Evolutionary conservation across 2,113 vertebrate genomes (phyloP), one percentile per base, ranked within the genome.

Genomic region (Aphelocoma coerulescens): DNA sequence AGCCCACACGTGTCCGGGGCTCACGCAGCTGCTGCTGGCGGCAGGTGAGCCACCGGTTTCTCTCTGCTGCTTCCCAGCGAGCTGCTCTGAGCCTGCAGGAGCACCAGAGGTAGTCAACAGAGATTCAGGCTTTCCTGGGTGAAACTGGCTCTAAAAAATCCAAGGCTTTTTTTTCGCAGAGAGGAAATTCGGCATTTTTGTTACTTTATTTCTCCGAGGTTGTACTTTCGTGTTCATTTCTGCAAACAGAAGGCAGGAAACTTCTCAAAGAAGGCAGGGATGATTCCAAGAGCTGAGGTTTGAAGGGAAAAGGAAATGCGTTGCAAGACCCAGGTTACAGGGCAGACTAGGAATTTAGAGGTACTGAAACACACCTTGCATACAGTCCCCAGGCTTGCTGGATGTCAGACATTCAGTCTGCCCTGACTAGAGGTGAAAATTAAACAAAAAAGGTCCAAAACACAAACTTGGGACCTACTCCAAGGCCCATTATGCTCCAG

Each of bases 81-180:
- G 59, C 82, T 74, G 7, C 86, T 73, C 20, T 18, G 55, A 87
- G 55, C 16, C 68, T 72, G 76, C 68, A 26, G 32, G 16, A 22
- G 17, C 48, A 16, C 59, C 72, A 32, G 43, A 46, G n/a, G 21
- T 1, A 12, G 33, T 8, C 26, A 35, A 28, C 1, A 32, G 43
- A 52, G 21, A 51, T n/a, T 72, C 44, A 12, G 27, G 17, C 17
- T 72, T 88, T 22, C 18, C 7, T 22, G 9, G 59, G 27, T 46
- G 59, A 74, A 85, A 12, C 28, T 22, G 33, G 55, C 41, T 55
- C 27, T 10, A 39, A 77, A 78, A 74, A 67, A 43, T 41, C 20
- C 12, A 35, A 35, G 15, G 12, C 6, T 46, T 65, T 44, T 48
- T 33, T 46, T 48, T 46, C 1, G 0, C 10, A 1, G 51, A 74